Conservation (phyloP, 2,888 invertebrate genomes). For the Odontomyia ornata region DNA sequence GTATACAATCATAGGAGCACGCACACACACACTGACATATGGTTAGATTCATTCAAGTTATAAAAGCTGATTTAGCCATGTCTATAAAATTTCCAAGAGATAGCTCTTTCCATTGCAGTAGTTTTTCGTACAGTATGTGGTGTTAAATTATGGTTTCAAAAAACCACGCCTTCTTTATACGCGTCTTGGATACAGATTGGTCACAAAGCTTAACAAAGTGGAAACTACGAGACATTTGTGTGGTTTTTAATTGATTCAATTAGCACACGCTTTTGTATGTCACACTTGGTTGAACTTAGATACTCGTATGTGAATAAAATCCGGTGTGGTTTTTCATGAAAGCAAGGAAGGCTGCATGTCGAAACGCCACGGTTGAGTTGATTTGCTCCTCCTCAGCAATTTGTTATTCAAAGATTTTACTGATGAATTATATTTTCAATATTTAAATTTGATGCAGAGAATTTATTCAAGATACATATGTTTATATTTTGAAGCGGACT, state of each 20-base stretch:
- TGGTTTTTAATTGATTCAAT: conserved; percentile 12
- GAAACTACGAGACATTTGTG: not conserved
- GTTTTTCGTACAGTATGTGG: not conserved
- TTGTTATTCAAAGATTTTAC: too few species aligned
- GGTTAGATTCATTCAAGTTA: too few species aligned
- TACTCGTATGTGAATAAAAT: too few species aligned
- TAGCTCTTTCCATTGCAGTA: not conserved
- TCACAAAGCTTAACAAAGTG: not conserved
- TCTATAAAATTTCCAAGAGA: not conserved
- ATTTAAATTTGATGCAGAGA: too few species aligned
- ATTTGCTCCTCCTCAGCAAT: not conserved
- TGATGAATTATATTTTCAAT: too few species aligned
- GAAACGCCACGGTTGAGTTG: not conserved
- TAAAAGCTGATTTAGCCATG: not conserved
- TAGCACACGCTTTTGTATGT: not conserved
- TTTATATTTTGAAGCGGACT: too few species aligned
- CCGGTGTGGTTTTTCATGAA: too few species aligned
- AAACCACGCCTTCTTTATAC: not conserved
- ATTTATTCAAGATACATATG: too few species aligned
- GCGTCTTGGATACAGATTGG: not conserved
- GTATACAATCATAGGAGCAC: too few species aligned
- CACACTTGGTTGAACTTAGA: not conserved
- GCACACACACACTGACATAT: not conserved
- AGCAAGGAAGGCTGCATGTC: not conserved
- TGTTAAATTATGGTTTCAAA: not conserved